Conservation (phyloP, 2,113 vertebrate species). For the human (Homo sapiens) region GRCh38 chr15:61402501-61403000, state of each 20-base stretch:
- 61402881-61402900: background rate
- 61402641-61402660: background rate
- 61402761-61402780: background rate
- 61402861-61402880: background rate
- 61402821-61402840: background rate
- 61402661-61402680: background rate
- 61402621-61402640: background rate
- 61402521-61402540: background rate
- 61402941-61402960: background rate
- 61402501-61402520: background rate
- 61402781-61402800: background rate
- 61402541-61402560: background rate
- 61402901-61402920: background rate
- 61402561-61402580: background rate
- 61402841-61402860: fast-evolving
- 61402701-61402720: background rate
- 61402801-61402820: background rate
- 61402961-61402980: background rate
- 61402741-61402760: background rate
- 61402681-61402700: background rate
- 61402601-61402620: background rate
- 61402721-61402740: background rate
- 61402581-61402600: background rate
- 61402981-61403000: background rate
- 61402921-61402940: background rate